A percentile compares a stretch with the other conserved stretches of the same genome.
These are phyloP conservation scores for Mizuhopecten yessoensis DNA, from an alignment of 1,140 invertebrate genomes.

Conservation along the genomic window DNA sequence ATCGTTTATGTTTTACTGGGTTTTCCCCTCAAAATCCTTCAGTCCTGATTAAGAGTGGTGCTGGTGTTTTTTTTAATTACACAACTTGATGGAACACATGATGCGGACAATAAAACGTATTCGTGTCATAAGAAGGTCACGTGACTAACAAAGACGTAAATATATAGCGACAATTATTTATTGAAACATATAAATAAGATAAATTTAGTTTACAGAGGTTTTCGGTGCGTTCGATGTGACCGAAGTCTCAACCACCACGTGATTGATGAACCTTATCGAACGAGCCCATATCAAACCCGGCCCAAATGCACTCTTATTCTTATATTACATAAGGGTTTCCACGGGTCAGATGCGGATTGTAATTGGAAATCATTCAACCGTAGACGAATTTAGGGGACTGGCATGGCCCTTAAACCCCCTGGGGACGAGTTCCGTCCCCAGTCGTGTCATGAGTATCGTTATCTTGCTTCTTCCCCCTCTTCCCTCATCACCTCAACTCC, in stretches of 20 bases:
- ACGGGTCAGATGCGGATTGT: not conserved
- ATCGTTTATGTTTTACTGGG: too few species aligned
- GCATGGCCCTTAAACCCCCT: conserved; percentile 41
- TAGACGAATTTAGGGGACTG: not conserved
- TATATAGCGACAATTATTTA: too few species aligned
- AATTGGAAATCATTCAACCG: conserved; percentile 41
- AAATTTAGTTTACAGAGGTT: not conserved
- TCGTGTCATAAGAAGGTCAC: too few species aligned
- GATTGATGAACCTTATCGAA: conserved; percentile 12
- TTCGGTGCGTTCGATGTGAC: conserved; percentile 17
- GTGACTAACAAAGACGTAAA: too few species aligned
- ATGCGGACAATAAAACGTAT: too few species aligned
- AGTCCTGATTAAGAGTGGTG: too few species aligned
- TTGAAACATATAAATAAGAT: not conserved
- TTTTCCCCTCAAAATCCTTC: too few species aligned
- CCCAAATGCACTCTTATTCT: not conserved
- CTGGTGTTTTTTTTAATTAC: too few species aligned
- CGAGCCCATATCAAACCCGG: not conserved
- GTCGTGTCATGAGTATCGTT: not conserved
- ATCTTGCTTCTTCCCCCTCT: not conserved
- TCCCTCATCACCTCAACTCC: conserved; percentile 17
- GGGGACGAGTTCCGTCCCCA: conserved; percentile 49
- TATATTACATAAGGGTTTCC: conserved; percentile 36
- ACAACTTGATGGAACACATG: too few species aligned
- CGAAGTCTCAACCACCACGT: conserved; percentile 18